Conservation (phyloP, 2,113 vertebrate genomes). For the Gavia stellata region DNA sequence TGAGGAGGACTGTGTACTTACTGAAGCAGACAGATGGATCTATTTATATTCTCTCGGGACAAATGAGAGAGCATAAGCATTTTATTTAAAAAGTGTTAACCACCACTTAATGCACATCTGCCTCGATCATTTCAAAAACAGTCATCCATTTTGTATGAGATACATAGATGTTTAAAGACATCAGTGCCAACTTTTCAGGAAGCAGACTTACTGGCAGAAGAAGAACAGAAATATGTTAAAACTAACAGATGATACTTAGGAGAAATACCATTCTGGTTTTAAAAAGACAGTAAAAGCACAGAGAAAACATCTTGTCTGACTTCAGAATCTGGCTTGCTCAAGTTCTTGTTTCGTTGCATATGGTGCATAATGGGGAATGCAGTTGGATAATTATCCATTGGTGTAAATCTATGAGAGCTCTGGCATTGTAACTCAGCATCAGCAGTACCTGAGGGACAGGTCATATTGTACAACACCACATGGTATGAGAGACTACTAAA, state of each 20-base stretch:
- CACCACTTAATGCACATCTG: constrained; percentile 40
- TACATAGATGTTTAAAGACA: background rate
- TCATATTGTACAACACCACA: background rate
- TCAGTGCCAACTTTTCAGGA: constrained; percentile 23
- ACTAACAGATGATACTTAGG: background rate
- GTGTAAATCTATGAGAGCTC: background rate
- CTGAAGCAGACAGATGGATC: background rate
- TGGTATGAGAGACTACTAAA: background rate
- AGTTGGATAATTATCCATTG: background rate
- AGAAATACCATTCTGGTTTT: constrained; percentile 16
- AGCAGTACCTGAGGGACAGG: background rate
- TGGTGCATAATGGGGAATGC: background rate
- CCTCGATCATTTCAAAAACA: background rate
- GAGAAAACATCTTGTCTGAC: constrained; percentile 10
- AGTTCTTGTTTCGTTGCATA: background rate
- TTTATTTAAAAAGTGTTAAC: constrained; percentile 16
- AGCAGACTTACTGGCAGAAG: constrained; percentile 29
- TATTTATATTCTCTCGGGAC: background rate
- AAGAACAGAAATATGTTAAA: constrained; percentile 26
- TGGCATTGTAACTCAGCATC: background rate
- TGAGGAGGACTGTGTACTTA: background rate
- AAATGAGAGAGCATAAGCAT: constrained; percentile 10
- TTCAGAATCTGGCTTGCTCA: background rate
- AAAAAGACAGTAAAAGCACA: background rate
- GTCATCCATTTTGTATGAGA: background rate